Evolutionary conservation across 2,888 invertebrate genomes (phyloP).

Genomic region (Diarsia rubi): DNA sequence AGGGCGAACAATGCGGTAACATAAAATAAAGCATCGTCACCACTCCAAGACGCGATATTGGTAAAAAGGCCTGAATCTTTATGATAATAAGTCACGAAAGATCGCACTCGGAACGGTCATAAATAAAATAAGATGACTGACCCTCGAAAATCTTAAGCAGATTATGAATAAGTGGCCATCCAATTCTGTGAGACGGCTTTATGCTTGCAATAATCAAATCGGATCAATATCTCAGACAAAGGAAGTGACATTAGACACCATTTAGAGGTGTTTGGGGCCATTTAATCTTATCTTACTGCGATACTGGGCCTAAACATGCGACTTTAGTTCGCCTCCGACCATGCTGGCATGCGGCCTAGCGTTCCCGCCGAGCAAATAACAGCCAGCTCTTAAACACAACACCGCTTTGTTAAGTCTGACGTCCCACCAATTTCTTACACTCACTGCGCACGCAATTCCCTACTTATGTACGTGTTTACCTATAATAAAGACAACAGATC

Average conservation of each 20-base stretch:
- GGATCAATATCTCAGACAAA: constrained; percentile 74
- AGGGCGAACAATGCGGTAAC: constrained; percentile 64
- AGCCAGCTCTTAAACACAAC: constrained; percentile 69
- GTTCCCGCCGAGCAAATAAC: constrained; percentile 68
- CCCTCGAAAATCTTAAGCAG: constrained; percentile 74
- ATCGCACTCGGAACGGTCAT: constrained; percentile 69
- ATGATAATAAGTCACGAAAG: constrained; percentile 70
- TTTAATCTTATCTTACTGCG: constrained; percentile 75
- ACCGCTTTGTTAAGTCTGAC: constrained; percentile 71
- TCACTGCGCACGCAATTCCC: constrained; percentile 65
- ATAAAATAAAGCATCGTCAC: constrained; percentile 71
- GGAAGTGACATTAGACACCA: constrained; percentile 70
- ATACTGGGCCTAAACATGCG: constrained; percentile 71
- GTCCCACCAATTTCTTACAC: constrained; percentile 68
- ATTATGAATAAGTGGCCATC: constrained; percentile 76
- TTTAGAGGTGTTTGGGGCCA: constrained; percentile 72
- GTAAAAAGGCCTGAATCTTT: constrained; percentile 70
- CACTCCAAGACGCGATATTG: constrained; percentile 63
- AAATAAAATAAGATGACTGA: constrained; percentile 76
- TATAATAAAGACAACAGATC: constrained; percentile 31
- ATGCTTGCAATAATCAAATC: constrained; percentile 71
- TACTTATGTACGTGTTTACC: constrained; percentile 49
- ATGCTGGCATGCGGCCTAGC: constrained; percentile 45
- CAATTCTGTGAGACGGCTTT: constrained; percentile 65
- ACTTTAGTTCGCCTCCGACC: constrained; percentile 55